phyloP scores from a whole-genome alignment of 2,888 invertebrate genomes.

The Acleris cristana region DNA sequence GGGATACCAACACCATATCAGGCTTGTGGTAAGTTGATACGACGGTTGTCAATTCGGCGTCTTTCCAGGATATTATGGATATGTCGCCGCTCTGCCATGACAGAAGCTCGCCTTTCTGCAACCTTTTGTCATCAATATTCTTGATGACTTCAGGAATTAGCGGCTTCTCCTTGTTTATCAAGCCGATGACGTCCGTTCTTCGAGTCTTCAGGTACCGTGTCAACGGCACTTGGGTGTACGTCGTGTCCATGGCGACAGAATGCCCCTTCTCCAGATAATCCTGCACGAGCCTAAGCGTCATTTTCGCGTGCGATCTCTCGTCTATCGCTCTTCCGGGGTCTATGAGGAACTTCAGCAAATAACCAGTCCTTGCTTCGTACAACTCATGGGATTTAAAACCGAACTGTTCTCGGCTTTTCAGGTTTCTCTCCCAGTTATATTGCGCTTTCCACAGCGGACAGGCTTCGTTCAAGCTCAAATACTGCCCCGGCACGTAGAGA shows the following conservation, averaged over 20 bases:
- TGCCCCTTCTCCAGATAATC: constrained; percentile 28
- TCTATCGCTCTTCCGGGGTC: constrained; percentile 24
- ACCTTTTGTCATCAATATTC: constrained; percentile 28
- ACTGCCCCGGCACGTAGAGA: constrained; percentile 30
- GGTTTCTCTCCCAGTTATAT: constrained; percentile 29
- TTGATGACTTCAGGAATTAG: constrained; percentile 32
- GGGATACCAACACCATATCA: constrained; percentile 27
- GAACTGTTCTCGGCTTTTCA: constrained; percentile 32
- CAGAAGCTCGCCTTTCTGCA: constrained; percentile 30
- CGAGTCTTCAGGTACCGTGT: constrained; percentile 31
- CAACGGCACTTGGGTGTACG: constrained; percentile 30
- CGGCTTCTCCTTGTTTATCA: constrained; percentile 27
- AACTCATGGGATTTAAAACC: constrained; percentile 35
- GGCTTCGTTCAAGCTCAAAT: constrained; percentile 31
- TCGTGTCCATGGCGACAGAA: constrained; percentile 26
- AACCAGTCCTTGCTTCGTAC: constrained; percentile 31
- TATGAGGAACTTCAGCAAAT: constrained; percentile 33
- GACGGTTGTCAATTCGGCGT: constrained; percentile 24
- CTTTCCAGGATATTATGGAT: constrained; percentile 34
- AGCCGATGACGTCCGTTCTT: constrained; percentile 29
- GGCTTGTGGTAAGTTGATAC: constrained; percentile 32
- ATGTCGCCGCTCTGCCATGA: constrained; percentile 36
- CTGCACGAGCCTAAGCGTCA: constrained; percentile 29
- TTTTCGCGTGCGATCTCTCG: constrained; percentile 33
- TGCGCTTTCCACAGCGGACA: constrained; percentile 33